A percentile compares a stretch with the other conserved stretches of the same genome.
Conservation (phyloP, 2,888 invertebrate genomes). For the Ophion obscuratus region DNA sequence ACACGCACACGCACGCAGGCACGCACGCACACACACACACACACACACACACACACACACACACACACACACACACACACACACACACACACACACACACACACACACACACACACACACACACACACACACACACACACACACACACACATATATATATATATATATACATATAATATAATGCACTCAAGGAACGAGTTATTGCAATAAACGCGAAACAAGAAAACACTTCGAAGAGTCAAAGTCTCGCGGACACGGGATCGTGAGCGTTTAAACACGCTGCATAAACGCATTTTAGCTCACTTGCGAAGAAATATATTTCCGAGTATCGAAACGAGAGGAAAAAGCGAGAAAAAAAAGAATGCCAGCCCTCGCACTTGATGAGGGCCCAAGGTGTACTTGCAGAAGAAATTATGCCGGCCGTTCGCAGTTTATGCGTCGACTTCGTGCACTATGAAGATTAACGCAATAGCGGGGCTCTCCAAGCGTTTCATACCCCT, state of each 20-base stretch:
- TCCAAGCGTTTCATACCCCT: slow-evolving; percentile 18
- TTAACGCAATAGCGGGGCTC: slow-evolving; percentile 47
- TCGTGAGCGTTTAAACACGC: slow-evolving; percentile 26
- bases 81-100: too few relatives aligned
- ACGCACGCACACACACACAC: too few relatives aligned
- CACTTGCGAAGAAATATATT: slow-evolving; percentile 9
- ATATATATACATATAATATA: slow-evolving; percentile 38
- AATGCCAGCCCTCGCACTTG: slow-evolving; percentile 18
- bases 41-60: too few relatives aligned
- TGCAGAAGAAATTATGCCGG: slow-evolving; percentile 26
- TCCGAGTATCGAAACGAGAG: slow-evolving; percentile 23
- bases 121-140: too few relatives aligned
- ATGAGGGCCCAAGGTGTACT: background rate
- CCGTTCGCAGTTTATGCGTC: slow-evolving; percentile 45
- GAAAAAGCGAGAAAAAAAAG: slow-evolving; percentile 1
- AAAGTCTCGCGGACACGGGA: slow-evolving; percentile 39
- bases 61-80: too few relatives aligned
- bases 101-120: too few relatives aligned
- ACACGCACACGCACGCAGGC: too few relatives aligned
- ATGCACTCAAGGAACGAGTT: slow-evolving; percentile 43
- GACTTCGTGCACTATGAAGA: slow-evolving; percentile 52
- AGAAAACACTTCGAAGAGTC: slow-evolving; percentile 42
- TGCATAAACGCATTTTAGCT: slow-evolving; percentile 47
- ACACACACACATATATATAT: too few relatives aligned
- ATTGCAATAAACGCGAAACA: slow-evolving; percentile 59